These are phyloP conservation scores for Punctoribates punctum DNA, from an alignment of 2,888 invertebrate genomes.

Conservation along the genomic window DNA sequence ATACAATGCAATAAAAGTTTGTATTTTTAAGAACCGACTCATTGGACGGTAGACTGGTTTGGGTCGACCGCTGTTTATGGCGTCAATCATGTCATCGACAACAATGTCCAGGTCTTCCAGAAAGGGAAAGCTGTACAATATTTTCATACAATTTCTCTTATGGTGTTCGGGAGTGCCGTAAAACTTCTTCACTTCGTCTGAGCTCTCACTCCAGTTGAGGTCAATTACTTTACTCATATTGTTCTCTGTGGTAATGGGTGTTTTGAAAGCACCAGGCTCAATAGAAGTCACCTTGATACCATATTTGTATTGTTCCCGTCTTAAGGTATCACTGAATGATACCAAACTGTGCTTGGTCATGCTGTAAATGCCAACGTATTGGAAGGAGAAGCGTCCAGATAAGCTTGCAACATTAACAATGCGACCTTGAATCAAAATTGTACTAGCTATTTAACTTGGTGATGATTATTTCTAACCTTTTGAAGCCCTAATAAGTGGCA, in stretches of 20 bases:
- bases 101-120: too few species aligned
- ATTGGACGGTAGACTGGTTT: too few species aligned
- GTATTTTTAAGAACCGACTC: too few species aligned
- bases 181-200: neutral
- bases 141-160: too few species aligned
- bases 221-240: neutral
- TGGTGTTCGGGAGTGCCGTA: neutral
- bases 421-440: too few species aligned
- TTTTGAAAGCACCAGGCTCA: constrained; percentile 51
- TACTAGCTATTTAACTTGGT: too few species aligned
- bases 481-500: constrained; percentile 51
- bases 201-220: neutral
- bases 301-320: constrained; percentile 50
- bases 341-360: constrained; percentile 52
- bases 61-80: too few species aligned
- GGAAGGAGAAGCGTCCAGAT: constrained; percentile 43
- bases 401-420: constrained; percentile 50
- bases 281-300: constrained; percentile 49
- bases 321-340: constrained; percentile 51
- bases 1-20: too few species aligned
- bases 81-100: too few species aligned
- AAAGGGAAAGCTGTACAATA: too few species aligned
- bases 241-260: constrained; percentile 40
- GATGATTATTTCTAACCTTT: too few species aligned
- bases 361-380: constrained; percentile 47